Evolutionary conservation across 2,797 vertebrate species (phyloP).

Genomic region (Urocyon cinereoargenteus): DNA sequence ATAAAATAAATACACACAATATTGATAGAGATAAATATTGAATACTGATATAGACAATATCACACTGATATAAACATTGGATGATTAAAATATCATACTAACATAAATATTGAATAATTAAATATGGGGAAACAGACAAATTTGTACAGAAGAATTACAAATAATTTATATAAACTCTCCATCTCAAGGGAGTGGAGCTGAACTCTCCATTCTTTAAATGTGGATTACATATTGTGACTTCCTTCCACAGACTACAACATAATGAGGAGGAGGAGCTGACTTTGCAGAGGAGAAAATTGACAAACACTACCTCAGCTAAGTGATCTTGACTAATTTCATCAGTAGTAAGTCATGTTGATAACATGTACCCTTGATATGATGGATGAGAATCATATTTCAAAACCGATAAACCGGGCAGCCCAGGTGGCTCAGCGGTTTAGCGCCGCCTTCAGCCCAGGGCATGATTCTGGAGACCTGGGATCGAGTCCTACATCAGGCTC

Average conservation of each 20-base stretch:
- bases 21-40: not conserved
- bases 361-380: not conserved
- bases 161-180: not conserved
- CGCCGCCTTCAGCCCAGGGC: no score
- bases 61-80: not conserved
- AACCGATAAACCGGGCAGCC: not conserved
- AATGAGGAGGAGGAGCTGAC: not conserved
- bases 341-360: not conserved
- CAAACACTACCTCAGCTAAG: not conserved
- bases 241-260: not conserved
- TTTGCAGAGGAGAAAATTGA: not conserved
- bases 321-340: not conserved
- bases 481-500: no score
- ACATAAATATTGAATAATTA: not conserved
- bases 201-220: not conserved
- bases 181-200: not conserved
- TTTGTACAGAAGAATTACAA: not conserved
- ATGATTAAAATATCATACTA: not conserved
- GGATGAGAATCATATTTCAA: not conserved
- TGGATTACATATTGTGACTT: not conserved
- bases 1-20: slow-evolving; percentile 26
- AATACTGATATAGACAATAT: not conserved
- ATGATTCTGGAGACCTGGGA: no score
- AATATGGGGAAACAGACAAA: not conserved
- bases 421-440: no score